These are phyloP conservation scores for Chrysopa pallens DNA, from an alignment of 1,140 invertebrate species.

Conservation along the genomic window DNA sequence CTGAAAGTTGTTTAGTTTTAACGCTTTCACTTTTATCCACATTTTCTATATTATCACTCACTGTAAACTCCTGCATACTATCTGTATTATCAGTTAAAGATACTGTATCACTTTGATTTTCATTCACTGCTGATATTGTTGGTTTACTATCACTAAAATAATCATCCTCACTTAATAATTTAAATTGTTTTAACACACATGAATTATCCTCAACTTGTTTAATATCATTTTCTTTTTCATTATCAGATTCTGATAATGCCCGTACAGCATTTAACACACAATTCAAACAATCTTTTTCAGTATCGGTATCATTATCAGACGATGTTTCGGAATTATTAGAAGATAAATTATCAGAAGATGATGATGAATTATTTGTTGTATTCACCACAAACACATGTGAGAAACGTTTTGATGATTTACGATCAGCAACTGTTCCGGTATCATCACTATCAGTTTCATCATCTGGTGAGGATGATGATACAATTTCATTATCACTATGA, in stretches of 20 bases:
- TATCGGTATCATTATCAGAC: conserved; percentile 29
- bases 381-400: conserved; percentile 59
- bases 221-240: not conserved
- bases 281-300: conserved; percentile 24
- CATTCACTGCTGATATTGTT: not conserved
- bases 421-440: conserved; percentile 31
- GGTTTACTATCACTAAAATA: conserved; percentile 13
- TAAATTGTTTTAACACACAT: not conserved
- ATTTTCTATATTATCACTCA: too few species aligned
- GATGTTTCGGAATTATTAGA: conserved; percentile 27
- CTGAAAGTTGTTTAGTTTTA: too few species aligned
- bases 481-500: conserved; percentile 25
- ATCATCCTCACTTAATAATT: not conserved
- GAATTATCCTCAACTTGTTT: not conserved
- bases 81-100: too few species aligned
- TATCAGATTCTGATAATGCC: conserved; percentile 12
- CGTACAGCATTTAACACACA: conserved; percentile 22
- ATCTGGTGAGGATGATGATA: conserved; percentile 29
- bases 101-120: too few species aligned
- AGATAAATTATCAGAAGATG: conserved; percentile 32
- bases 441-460: conserved; percentile 43
- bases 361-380: conserved; percentile 37
- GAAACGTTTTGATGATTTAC: conserved; percentile 39
- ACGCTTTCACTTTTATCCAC: too few species aligned
- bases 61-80: too few species aligned